phyloP scores from a whole-genome alignment of 2,113 vertebrate genomes.

The Mirza zaza region DNA sequence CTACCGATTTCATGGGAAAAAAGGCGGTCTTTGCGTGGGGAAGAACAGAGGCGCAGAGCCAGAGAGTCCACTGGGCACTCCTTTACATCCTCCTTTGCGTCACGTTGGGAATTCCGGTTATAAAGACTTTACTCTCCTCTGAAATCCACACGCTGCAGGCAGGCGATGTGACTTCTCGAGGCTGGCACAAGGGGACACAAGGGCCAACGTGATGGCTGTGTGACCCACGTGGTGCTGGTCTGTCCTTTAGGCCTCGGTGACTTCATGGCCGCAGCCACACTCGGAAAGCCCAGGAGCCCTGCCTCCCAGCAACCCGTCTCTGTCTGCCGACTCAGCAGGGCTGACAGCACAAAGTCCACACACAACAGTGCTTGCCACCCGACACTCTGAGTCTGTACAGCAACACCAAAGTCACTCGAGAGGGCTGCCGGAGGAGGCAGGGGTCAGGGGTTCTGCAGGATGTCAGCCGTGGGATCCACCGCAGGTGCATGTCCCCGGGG shows the following conservation, averaged over 20 bases:
- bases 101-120: too few species aligned
- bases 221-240: accelerated
- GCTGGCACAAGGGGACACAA: neutral
- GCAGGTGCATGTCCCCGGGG: accelerated
- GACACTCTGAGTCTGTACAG: too few species aligned
- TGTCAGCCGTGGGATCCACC: too few species aligned
- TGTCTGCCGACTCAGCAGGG: neutral
- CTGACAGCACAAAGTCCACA: neutral
- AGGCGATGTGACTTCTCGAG: neutral
- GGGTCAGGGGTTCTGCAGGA: neutral
- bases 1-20: neutral
- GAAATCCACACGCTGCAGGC: neutral
- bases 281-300: neutral
- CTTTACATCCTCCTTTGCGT: neutral
- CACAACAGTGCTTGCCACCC: neutral
- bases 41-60: too few species aligned
- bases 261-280: neutral
- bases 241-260: neutral
- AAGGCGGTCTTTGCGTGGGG: neutral
- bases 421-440: neutral
- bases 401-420: neutral
- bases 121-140: neutral
- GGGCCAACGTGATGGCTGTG: neutral
- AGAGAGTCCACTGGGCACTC: too few species aligned
- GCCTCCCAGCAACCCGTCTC: neutral